Base-by-base conservation (phyloP, 2,888 invertebrate species). In the Drosophila tanythrix region DNA sequence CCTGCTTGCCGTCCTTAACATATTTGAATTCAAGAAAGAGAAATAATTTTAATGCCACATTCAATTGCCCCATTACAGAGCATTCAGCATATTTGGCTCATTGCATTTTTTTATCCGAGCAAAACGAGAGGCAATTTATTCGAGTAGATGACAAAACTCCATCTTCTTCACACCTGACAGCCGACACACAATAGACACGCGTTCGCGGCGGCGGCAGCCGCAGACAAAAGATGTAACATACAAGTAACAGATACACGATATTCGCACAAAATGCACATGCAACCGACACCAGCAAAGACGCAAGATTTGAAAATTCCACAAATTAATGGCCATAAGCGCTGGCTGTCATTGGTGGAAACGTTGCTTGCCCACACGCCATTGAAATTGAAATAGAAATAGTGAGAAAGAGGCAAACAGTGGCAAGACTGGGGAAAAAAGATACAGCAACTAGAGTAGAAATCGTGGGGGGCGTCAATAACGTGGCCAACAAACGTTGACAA, bases 151-250 rank as follows among this genome's bases (percentile, higher is more conserved):
- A 57, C 63, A 63, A 73, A 68, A 81, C 85, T 85, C 85, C 85
- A 85, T 86, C 85, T 80, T 80, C 88, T 86, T 88, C 71, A 85
- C 85, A 86, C 85, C 81, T 83, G 83, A 85, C 77, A 70, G 88
- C 70, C 57, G 57, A 59, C 64, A 36, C 55, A 80, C 72, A 77
- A 81, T 57, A 57, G 65, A 58, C 70, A 79, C 76, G 76, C 68
- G 72, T 57, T 67, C 59, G 67, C 53, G 56, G 59, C 61, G 62
- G 67, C 53, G 56, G 59, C 61, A 31, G 46, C 33, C 15, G 15
- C 18, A 36, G 35, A 55, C 35, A 55, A 36, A 36, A 56, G 38
- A n/a, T n/a, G 46, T 55, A 67, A 67, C 63, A 15, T n/a, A 79
- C 78, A 58, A 38, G 40, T 55, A 51, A 63, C 51, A 56, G 57